Conservation (phyloP, 2,113 vertebrate species). For the Oryzias woworae region DNA sequence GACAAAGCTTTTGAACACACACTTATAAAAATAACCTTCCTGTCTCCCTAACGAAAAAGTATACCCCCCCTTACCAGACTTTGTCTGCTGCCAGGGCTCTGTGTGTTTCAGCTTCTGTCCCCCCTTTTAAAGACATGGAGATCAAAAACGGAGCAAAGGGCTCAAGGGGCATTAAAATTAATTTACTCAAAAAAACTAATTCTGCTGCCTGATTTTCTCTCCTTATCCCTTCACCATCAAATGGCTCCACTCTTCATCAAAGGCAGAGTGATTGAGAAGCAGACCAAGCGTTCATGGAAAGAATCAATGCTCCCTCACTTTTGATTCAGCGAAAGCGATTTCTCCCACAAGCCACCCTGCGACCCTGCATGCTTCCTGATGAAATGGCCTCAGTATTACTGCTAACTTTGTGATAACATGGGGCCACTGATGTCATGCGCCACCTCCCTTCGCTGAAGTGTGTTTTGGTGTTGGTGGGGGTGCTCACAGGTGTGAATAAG, state of each 20-base stretch:
- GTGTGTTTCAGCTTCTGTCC: constrained; percentile 52
- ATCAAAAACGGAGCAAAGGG: constrained; percentile 56
- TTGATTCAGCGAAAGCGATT: constrained; percentile 17
- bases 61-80: constrained; percentile 54
- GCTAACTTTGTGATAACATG: constrained; percentile 76
- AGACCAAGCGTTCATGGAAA: constrained; percentile 28
- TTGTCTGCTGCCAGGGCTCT: constrained; percentile 31
- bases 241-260: constrained; percentile 42
- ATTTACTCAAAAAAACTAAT: constrained; percentile 59
- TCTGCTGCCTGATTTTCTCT: constrained; percentile 31
- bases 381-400: constrained; percentile 66
- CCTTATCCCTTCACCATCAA: constrained; percentile 2
- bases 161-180: constrained; percentile 59
- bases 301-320: constrained; percentile 24
- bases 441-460: constrained; percentile 8
- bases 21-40: constrained; percentile 52
- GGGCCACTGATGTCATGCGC: constrained; percentile 29
- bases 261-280: constrained; percentile 56
- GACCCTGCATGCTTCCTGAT: constrained; percentile 62
- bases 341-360: constrained; percentile 39
- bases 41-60: constrained; percentile 76
- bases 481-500: constrained; percentile 40
- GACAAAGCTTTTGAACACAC: constrained; percentile 52
- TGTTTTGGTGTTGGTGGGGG: constrained; percentile 13
- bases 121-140: constrained; percentile 38